These are phyloP conservation scores for Burhinus oedicnemus DNA, from an alignment of 2,113 vertebrate genomes.

Conservation along the genomic window DNA sequence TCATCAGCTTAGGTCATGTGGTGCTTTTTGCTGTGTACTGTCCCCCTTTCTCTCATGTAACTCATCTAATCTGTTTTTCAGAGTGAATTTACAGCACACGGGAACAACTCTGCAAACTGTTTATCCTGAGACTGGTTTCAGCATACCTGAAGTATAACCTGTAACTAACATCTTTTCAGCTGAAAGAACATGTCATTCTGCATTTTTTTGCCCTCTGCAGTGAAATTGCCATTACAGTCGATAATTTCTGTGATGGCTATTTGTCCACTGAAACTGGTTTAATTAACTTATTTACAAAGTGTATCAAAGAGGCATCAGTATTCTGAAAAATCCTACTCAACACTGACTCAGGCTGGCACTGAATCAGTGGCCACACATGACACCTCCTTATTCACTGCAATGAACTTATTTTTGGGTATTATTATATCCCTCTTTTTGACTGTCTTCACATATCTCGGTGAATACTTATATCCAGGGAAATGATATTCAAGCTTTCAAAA, in stretches of 20 bases:
- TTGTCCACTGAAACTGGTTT: neutral
- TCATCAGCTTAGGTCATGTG: fast-evolving
- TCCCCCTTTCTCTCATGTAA: neutral
- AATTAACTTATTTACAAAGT: neutral
- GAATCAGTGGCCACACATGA: neutral
- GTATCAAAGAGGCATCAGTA: neutral
- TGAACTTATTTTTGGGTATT: neutral
- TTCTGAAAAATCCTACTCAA: neutral
- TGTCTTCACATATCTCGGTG: neutral
- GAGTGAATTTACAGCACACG: neutral
- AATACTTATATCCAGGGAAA: neutral
- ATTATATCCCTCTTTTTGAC: neutral
- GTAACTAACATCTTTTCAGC: neutral
- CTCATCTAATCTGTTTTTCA: neutral
- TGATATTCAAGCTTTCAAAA: neutral
- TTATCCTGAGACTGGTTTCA: neutral
- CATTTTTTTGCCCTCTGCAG: neutral
- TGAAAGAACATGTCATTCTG: neutral
- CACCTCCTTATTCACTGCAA: neutral
- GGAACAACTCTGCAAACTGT: neutral
- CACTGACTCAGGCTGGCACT: neutral
- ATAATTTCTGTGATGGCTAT: neutral
- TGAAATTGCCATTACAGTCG: fast-evolving
- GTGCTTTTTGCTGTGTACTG: neutral
- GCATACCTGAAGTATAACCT: neutral